Base-by-base conservation (phyloP, 2,113 vertebrate species). In the Tetrax tetrax region DNA sequence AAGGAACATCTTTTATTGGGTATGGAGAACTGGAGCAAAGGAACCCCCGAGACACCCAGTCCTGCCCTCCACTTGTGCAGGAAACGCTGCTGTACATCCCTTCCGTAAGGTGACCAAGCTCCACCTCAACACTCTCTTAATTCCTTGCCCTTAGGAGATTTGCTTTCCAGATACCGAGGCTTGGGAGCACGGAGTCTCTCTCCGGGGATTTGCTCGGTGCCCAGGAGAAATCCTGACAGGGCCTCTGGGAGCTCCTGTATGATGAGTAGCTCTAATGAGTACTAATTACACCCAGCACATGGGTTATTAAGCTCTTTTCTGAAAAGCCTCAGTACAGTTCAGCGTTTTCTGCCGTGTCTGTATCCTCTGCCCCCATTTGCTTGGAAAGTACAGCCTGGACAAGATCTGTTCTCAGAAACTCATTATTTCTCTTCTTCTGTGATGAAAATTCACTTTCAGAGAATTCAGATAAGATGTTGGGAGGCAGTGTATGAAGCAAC, bases 191-290 rank as follows among this genome's bases (percentile, higher is more conserved):
- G n/a, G 56, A 74, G 12, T 22, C 4, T 53, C 76, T 72, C 87
- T 75, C 83, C 0, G 0, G 22, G 80, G 89, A 65, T 91, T 74
- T 91, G 28, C 72, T 77, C 56, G 14, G 69, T 45, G 84, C 72
- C 93, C 95, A 82, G 72, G 47, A 91, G 83, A 78, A 87, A 89
- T 87, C 60, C 60, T 74, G 76, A 48, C 51, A 53, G 68, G 41
- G 54, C 54, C 72, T 86, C 64, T 83, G 93, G 80, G 83, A 77
- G 12, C 48, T 21, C 51, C 80, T 83, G 82, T 70, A 27, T 69
- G 18, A 43, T 65, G 65, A 92, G 75, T n/a, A 79, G 53, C 59
- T 89, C 43, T 94, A 91, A 93, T 87, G 65, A 94, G 87, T 70
- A 50, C 74, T 93, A 85, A 94, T 94, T 83, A 75, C 66, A 71